Base-by-base conservation (phyloP, 2,797 vertebrate genomes). In the Melanotaenia maccullochi region DNA sequence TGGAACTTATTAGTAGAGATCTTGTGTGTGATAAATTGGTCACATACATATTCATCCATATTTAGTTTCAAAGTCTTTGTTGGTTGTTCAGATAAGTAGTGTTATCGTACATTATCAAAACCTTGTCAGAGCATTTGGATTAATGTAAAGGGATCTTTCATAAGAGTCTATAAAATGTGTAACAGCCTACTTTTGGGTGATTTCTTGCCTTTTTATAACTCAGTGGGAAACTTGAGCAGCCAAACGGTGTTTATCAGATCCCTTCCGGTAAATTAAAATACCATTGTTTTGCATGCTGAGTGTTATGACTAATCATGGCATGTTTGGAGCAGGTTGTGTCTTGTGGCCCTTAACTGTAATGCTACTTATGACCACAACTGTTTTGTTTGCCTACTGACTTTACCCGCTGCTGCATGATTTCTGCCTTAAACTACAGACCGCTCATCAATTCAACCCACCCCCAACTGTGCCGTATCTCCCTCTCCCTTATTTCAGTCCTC, bases 361-460 rank as follows among this genome's bases (percentile, higher is more conserved):
- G n/a, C 60, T 64, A 13, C 22, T 4, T 20, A 16, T 70, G 44
- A 70, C 62, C 51, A 65, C 66, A 33, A 4, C 47, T 80, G 58
- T 68, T 61, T 56, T 0, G 0, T 77, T 74, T 58, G 33, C 57
- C 67, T 52, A 24, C 78, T 74, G 71, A 84, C 75, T 73, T 65
- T 67, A 78, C 66, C 71, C 76, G 47, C 40, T 73, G 52, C 77
- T 70, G 58, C 57, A 55, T 65, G 63, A 76, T 85, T 82, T 81
- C 44, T 76, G 78, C 73, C 55, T 68, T 56, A 33, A 83, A 76
- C 69, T 71, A 66, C 73, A 76, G 68, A 47, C 63, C 36, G 60
- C 73, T 89, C 84, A 82, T 87, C 79, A 85, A 75, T 78, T 72
- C 64, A 75, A 4, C 49, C 73, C 78, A n/a, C 76, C 71, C 82